Conservation (phyloP, 2,888 invertebrate species). For the Biston betularia region DNA sequence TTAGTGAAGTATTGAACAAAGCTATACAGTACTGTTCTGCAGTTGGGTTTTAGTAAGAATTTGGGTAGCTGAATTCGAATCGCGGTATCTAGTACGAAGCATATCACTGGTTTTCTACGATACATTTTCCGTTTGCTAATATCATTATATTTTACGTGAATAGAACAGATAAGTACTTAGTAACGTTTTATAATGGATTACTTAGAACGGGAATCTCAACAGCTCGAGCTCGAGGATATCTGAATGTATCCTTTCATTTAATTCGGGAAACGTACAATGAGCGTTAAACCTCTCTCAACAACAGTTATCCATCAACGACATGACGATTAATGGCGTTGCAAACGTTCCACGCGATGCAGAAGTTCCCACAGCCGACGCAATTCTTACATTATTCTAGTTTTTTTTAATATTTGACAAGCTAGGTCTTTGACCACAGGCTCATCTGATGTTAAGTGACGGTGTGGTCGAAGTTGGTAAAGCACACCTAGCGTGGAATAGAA, state of each 20-base stretch:
- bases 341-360: conserved; percentile 46
- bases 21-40: too few relatives aligned
- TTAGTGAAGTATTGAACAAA: too few relatives aligned
- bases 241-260: conserved; percentile 48
- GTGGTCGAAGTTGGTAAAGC: too few relatives aligned
- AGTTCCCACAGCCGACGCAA: conserved; percentile 27
- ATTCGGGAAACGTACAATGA: conserved; percentile 43
- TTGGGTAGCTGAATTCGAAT: too few relatives aligned
- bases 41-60: too few relatives aligned
- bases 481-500: too few relatives aligned
- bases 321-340: conserved; percentile 53
- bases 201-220: conserved; percentile 22
- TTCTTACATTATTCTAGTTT: conserved; percentile 36
- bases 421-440: too few relatives aligned
- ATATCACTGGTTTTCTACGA: not conserved
- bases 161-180: not conserved
- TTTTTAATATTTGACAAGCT: too few relatives aligned
- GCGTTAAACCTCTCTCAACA: conserved; percentile 54
- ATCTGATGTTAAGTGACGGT: too few relatives aligned
- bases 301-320: conserved; percentile 56
- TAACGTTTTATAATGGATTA: not conserved
- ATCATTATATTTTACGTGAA: too few relatives aligned
- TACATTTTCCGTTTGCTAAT: not conserved
- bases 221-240: conserved; percentile 31
- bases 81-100: too few relatives aligned